phyloP scores from a whole-genome alignment of 1,140 invertebrate species.

The Aleiodes sp. region DNA sequence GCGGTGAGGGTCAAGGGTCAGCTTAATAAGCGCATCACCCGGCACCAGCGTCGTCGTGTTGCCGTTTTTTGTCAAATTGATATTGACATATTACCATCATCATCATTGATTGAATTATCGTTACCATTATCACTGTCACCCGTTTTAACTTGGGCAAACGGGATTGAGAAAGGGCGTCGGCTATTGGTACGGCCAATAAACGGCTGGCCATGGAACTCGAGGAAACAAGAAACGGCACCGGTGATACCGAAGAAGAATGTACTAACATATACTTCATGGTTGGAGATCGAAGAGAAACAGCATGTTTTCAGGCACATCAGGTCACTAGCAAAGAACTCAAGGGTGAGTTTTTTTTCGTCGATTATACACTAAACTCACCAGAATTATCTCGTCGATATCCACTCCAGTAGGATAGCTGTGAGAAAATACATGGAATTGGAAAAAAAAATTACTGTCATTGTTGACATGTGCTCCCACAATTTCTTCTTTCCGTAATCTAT shows the following conservation, averaged over 20 bases:
- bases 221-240: constrained; percentile 59
- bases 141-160: neutral
- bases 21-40: constrained; percentile 49
- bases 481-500: neutral
- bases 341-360: constrained; percentile 44
- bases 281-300: constrained; percentile 66
- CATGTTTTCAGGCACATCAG: constrained; percentile 65
- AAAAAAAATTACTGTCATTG: neutral
- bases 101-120: neutral
- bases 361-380: neutral
- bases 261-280: constrained; percentile 65
- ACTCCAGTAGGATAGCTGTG: neutral
- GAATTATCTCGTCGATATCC: neutral
- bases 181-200: constrained; percentile 37
- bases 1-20: constrained; percentile 50
- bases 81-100: neutral
- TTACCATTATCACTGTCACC: constrained; percentile 7
- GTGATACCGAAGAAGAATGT: constrained; percentile 53
- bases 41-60: constrained; percentile 47
- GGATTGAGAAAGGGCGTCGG: neutral
- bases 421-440: neutral
- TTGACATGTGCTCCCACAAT: neutral
- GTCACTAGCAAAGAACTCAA: constrained; percentile 61
- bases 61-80: neutral
- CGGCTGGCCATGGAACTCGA: constrained; percentile 59